Evolutionary conservation across 2,888 invertebrate species (phyloP).

Genomic region (Drosophila borealis): DNA sequence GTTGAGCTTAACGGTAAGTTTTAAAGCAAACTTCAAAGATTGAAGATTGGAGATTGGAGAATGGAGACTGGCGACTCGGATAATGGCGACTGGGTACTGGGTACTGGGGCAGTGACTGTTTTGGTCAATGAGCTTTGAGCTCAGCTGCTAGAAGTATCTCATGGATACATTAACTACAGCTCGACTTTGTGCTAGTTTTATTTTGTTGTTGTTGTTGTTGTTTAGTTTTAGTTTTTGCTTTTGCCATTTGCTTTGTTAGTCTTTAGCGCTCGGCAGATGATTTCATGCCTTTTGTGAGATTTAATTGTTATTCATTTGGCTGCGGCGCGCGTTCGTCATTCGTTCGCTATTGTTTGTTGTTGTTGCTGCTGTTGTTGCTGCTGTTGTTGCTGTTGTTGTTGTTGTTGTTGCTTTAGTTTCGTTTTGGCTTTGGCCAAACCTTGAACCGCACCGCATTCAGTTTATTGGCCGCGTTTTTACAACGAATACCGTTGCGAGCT

Average conservation of each 20-base stretch:
- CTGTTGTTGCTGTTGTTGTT: constrained; percentile 36
- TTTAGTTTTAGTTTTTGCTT: constrained; percentile 12
- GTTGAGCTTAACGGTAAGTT: constrained; percentile 71
- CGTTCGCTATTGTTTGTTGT: constrained; percentile 41
- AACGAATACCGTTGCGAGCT: constrained; percentile 81
- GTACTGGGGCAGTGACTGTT: constrained; percentile 58
- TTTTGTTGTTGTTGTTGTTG: constrained; percentile 3
- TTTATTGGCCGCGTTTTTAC: constrained; percentile 83
- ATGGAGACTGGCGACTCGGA: constrained; percentile 10
- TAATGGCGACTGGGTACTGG: neutral
- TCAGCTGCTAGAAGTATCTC: constrained; percentile 47
- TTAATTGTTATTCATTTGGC: constrained; percentile 78
- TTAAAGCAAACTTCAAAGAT: constrained; percentile 25
- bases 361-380: constrained; percentile 38
- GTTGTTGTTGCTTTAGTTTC: constrained; percentile 76
- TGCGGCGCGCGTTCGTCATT: constrained; percentile 55
- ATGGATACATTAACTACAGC: constrained; percentile 63
- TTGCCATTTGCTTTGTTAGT: constrained; percentile 31
- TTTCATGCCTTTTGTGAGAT: constrained; percentile 79
- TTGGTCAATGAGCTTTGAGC: constrained; percentile 76
- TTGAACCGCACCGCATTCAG: constrained; percentile 82
- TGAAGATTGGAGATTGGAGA: constrained; percentile 34
- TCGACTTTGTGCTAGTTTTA: constrained; percentile 71
- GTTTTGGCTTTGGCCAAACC: constrained; percentile 81
- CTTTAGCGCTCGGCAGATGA: constrained; percentile 69